phyloP scores from a whole-genome alignment of 2,888 invertebrate genomes.

The Spicauda simplicius region DNA sequence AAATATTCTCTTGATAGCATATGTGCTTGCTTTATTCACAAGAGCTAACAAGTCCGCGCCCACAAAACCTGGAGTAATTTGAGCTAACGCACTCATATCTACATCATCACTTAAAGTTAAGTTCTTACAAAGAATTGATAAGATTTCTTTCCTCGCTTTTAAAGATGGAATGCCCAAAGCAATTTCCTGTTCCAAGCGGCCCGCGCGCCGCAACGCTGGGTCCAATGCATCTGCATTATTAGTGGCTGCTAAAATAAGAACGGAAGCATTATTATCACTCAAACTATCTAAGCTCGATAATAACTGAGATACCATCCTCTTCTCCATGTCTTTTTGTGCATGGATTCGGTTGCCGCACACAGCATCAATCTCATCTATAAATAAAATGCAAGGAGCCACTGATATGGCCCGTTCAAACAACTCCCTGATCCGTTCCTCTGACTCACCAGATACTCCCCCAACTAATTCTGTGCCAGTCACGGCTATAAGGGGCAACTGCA shows the following conservation, averaged over 20 bases:
- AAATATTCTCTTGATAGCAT: slow-evolving; percentile 89
- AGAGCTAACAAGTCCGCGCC: slow-evolving; percentile 96
- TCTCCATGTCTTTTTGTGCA: slow-evolving; percentile 98
- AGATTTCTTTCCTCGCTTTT: slow-evolving; percentile 91
- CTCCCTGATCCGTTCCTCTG: slow-evolving; percentile 96
- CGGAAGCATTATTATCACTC: slow-evolving; percentile 82
- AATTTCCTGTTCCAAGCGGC: slow-evolving; percentile 97
- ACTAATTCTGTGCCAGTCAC: slow-evolving; percentile 96
- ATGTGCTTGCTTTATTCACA: slow-evolving; percentile 94
- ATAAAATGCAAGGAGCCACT: slow-evolving; percentile 92
- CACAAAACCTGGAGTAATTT: slow-evolving; percentile 97
- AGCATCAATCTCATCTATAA: slow-evolving; percentile 99
- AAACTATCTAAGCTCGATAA: slow-evolving; percentile 94
- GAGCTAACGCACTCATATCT: slow-evolving; percentile 90
- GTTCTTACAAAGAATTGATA: slow-evolving; percentile 88
- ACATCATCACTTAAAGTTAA: slow-evolving; percentile 89
- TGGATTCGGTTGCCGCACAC: slow-evolving; percentile 95
- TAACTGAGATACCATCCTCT: slow-evolving; percentile 96
- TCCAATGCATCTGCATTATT: slow-evolving; percentile 97
- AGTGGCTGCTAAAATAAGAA: slow-evolving; percentile 97
- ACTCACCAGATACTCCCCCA: slow-evolving; percentile 97
- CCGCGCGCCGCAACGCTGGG: slow-evolving; percentile 95
- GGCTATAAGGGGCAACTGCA: slow-evolving; percentile 93
- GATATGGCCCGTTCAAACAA: slow-evolving; percentile 93
- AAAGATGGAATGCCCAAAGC: slow-evolving; percentile 96